Conservation (phyloP, 2,797 vertebrate species). For the Chelonia mydas region DNA sequence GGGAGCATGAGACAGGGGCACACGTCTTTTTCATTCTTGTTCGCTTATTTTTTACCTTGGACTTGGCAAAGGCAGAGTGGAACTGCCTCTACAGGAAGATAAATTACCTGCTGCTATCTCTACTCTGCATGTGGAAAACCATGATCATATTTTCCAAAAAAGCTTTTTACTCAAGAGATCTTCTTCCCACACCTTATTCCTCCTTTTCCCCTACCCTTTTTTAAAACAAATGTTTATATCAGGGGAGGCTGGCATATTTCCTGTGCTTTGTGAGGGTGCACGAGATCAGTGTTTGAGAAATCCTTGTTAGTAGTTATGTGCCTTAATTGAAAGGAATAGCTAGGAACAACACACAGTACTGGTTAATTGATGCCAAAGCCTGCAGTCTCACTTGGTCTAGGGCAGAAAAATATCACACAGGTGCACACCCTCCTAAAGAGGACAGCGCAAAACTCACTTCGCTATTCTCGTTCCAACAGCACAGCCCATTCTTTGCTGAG, state of each 20-base stretch:
- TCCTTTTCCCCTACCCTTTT: neutral
- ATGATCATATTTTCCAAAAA: rapidly evolving
- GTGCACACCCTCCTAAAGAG: neutral
- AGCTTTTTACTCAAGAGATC: rapidly evolving
- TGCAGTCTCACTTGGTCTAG: rapidly evolving
- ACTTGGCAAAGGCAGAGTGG: neutral
- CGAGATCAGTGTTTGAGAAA: neutral
- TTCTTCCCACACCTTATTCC: neutral
- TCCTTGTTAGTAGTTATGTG: rapidly evolving
- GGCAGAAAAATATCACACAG: neutral
- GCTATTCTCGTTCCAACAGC: slow-evolving; percentile 80
- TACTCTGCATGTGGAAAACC: neutral
- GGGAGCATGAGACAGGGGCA: neutral
- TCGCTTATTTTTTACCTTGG: neutral
- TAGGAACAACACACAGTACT: rapidly evolving
- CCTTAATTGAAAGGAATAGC: rapidly evolving
- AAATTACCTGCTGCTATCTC: neutral
- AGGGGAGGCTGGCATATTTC: neutral
- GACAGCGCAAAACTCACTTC: neutral
- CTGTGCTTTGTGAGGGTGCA: neutral
- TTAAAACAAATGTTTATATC: rapidly evolving
- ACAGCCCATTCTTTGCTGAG: slow-evolving; percentile 97
- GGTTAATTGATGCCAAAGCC: rapidly evolving
- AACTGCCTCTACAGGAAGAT: neutral
- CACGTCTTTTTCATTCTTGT: neutral